phyloP scores from a whole-genome alignment of 2,113 vertebrate genomes.

The Thunnus maccoyii region DNA sequence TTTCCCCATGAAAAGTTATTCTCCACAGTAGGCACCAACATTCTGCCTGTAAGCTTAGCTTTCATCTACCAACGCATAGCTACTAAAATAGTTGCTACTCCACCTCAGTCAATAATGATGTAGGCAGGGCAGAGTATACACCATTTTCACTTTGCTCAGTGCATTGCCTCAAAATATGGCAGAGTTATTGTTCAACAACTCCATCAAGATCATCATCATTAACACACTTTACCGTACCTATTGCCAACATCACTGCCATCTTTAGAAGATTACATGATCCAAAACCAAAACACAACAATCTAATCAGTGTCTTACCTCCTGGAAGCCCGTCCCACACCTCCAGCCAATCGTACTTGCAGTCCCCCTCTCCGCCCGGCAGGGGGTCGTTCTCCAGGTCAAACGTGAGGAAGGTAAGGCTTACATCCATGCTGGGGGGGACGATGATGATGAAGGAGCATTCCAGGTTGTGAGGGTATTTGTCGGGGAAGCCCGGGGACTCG shows the following conservation, averaged over 20 bases:
- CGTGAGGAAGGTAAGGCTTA: constrained; percentile 93
- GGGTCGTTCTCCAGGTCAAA: constrained; percentile 98
- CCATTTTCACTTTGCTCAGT: constrained; percentile 30
- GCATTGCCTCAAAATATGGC: constrained; percentile 24
- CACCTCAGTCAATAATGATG: constrained; percentile 77
- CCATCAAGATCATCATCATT: not conserved
- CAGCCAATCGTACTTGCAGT: constrained; percentile 99
- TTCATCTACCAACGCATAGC: constrained; percentile 78
- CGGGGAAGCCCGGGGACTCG: constrained; percentile 95
- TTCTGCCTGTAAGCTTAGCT: constrained; percentile 72
- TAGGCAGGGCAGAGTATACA: constrained; percentile 51
- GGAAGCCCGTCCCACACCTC: constrained; percentile 99
- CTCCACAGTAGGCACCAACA: constrained; percentile 64
- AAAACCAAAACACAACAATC: not conserved
- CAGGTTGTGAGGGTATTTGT: constrained; percentile 98
- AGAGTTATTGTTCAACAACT: constrained; percentile 14
- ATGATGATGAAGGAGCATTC: constrained; percentile 97
- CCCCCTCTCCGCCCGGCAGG: constrained; percentile 91
- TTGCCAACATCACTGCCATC: not conserved
- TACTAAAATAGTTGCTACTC: constrained; percentile 76
- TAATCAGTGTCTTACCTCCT: constrained; percentile 86
- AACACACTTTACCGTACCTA: not conserved
- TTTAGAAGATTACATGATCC: not conserved
- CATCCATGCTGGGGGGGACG: constrained; percentile 95
- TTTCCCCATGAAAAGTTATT: constrained; percentile 63